A percentile compares a stretch with the other conserved stretches of the same genome.
Conservation (phyloP, 2,888 invertebrate genomes). For the Thymelicus sylvestris region DNA sequence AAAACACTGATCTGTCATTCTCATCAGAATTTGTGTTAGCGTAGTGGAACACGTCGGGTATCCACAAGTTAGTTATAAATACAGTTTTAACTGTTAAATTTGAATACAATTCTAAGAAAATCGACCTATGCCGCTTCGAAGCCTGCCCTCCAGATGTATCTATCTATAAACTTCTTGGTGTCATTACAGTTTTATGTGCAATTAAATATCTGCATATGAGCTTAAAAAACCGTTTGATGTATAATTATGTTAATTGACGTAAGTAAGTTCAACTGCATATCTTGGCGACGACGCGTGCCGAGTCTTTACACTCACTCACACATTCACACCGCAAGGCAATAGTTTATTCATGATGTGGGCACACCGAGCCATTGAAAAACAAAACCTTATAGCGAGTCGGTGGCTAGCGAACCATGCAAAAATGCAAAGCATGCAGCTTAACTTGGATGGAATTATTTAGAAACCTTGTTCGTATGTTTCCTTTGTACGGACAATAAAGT, state of each 20-base stretch:
- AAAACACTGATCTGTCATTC: too few relatives aligned
- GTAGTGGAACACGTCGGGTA: too few relatives aligned
- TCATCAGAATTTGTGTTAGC: too few relatives aligned
- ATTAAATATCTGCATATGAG: too few relatives aligned
- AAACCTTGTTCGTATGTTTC: not conserved
- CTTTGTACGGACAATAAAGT: slow-evolving; percentile 5
- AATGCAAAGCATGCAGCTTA: slow-evolving; percentile 25
- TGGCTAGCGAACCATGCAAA: slow-evolving; percentile 16
- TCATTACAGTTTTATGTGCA: too few relatives aligned
- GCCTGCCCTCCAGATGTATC: too few relatives aligned
- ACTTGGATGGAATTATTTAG: slow-evolving; percentile 27
- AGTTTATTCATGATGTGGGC: slow-evolving; percentile 26
- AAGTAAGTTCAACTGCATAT: slow-evolving; percentile 55
- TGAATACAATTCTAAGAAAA: too few relatives aligned
- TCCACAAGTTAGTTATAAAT: too few relatives aligned
- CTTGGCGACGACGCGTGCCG: slow-evolving; percentile 57
- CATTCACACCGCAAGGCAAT: slow-evolving; percentile 45
- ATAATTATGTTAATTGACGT: slow-evolving; percentile 66
- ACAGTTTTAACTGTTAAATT: too few relatives aligned
- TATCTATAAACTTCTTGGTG: too few relatives aligned
- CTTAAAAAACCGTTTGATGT: slow-evolving; percentile 48
- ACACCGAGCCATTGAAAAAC: slow-evolving; percentile 32
- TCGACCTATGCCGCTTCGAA: too few relatives aligned
- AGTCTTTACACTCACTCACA: slow-evolving; percentile 39
- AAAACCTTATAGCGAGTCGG: slow-evolving; percentile 9